These are phyloP conservation scores for Kuschelorhynchus macadamiae DNA, from an alignment of 2,888 invertebrate genomes.

Conservation along the genomic window DNA sequence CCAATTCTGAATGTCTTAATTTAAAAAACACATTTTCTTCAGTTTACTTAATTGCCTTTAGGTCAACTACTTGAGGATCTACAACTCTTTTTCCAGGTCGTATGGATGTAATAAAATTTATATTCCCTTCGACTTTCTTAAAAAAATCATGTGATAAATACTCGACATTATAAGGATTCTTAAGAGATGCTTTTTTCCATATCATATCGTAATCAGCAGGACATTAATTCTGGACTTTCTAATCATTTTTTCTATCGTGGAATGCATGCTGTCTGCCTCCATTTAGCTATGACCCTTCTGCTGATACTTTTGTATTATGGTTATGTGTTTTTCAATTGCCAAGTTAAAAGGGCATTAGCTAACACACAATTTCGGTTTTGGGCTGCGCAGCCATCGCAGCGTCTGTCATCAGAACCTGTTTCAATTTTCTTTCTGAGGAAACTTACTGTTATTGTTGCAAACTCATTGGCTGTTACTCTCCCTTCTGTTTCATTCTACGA, in stretches of 20 bases:
- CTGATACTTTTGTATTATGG: background rate
- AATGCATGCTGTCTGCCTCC: too few species aligned
- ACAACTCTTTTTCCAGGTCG: conserved; percentile 40
- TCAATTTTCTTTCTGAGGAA: too few species aligned
- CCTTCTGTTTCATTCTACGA: too few species aligned
- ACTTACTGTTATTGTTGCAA: conserved; percentile 12
- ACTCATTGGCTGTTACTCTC: too few species aligned
- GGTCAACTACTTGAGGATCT: conserved; percentile 36
- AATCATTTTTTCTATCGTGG: conserved; percentile 19
- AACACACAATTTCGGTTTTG: conserved; percentile 1
- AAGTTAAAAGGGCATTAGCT: conserved; percentile 15
- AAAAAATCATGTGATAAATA: conserved; percentile 37
- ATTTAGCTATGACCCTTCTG: too few species aligned
- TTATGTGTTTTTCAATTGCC: conserved; percentile 15
- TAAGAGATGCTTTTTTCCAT: conserved; percentile 29
- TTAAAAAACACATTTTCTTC: conserved; percentile 32
- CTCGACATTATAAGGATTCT: conserved; percentile 31
- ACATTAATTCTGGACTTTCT: conserved; percentile 9
- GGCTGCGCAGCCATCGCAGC: conserved; percentile 1
- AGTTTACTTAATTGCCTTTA: conserved; percentile 38
- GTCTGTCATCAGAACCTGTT: conserved; percentile 6
- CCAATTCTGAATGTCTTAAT: conserved; percentile 45
- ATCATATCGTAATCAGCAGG: conserved; percentile 29
- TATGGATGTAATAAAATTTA: conserved; percentile 35
- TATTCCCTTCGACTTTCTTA: conserved; percentile 33